These are phyloP conservation scores for Hydropotes inermis DNA, from an alignment of 2,113 vertebrate genomes.

Conservation along the genomic window DNA sequence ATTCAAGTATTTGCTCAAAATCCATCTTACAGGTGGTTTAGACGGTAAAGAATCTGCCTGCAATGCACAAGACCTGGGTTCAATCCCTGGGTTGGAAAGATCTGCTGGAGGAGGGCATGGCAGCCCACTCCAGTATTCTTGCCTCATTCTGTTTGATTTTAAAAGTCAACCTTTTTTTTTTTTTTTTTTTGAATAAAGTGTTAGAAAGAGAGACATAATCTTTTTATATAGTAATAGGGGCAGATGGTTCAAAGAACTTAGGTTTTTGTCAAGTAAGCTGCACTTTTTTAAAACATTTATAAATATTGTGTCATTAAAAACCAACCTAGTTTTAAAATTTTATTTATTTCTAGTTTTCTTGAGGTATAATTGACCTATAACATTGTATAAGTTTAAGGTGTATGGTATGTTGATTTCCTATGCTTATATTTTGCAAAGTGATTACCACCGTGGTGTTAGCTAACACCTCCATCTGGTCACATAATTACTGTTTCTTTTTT, in stretches of 20 bases:
- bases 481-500: neutral
- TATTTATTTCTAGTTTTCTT: neutral
- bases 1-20: neutral
- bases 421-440: neutral
- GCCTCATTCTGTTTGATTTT: neutral
- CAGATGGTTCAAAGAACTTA: neutral
- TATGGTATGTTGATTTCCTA: neutral
- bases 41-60: neutral
- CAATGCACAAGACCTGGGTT: neutral
- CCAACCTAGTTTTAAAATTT: neutral
- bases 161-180: neutral
- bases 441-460: neutral
- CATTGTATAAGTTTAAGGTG: neutral
- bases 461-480: neutral
- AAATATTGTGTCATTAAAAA: neutral
- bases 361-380: neutral
- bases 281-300: neutral
- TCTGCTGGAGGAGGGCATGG: neutral
- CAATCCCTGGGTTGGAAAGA: neutral
- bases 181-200: neutral
- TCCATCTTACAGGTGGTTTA: neutral
- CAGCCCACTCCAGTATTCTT: neutral
- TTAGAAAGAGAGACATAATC: neutral
- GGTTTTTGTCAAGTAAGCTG: neutral
- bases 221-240: neutral